Base-by-base conservation (phyloP, 1,140 invertebrate species). In the Drosophila seguyi region DNA sequence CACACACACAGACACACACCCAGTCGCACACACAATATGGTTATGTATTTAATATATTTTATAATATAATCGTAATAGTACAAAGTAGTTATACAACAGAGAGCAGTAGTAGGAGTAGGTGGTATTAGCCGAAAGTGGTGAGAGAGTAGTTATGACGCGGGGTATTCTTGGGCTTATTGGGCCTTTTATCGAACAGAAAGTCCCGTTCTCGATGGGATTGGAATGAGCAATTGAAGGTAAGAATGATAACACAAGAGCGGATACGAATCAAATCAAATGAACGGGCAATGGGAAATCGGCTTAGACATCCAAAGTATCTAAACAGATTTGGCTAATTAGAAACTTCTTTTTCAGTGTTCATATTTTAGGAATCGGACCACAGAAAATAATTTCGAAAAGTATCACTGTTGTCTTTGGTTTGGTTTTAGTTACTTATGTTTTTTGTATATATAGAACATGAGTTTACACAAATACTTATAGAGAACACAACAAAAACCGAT, bases 101-200 rank as follows among this genome's bases (percentile, higher is more conserved):
- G 52, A 57, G 52, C 47, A 52, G 53, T 71, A 79, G 65, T 76
- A 56, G 78, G 50, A 63, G 58, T 76, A 73, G 45, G 75, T 78
- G 72, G 68, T 72, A 39, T 68, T 29, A 47, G 63, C 48, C 81
- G 68, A 81, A 68, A 81, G 72, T 90, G 67, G 79, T 87, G 65
- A 83, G 65, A 83, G 58, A 83, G 66, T 81, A 83, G 63, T 81
- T 58, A 58, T 72, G 68, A 44, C 27, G 52, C 34, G n/a, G 42
- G 48, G 0, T 42, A 57, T 18, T 71, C 27, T 48, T 5, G 42
- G 67, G 16, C 34, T 7, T 22, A 11, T 20, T 13, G 14, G 34
- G 25, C 34, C 47, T 25, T 61, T 61, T 56, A 38, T 61, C 31
- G 22, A 62, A 62, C 50, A 39, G 50, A 58, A 62, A 25, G 38